Evolutionary conservation across 2,113 vertebrate genomes (phyloP), one percentile per base, ranked within the genome.

Genomic region (Corythornis cristatus): DNA sequence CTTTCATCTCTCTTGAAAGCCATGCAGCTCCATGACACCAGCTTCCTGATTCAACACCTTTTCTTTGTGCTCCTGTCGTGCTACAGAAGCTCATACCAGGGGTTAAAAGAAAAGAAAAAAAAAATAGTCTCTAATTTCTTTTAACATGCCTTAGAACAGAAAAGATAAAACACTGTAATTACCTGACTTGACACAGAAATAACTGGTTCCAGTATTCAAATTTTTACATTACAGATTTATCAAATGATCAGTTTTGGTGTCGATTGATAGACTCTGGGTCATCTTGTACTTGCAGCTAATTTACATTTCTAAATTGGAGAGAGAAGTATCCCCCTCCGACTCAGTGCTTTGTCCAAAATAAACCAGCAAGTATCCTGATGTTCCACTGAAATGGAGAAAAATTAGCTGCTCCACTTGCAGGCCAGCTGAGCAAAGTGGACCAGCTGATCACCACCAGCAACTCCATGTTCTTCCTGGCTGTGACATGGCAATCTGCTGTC

Each of bases 391-490:
- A 40, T 82, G 78, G 90, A 81, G 88, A 94, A 96, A 87, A 96
- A 95, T 93, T 67, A 96, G 81, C 92, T 89, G 85, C 86, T 90
- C 90, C 9, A 54, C 77, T 91, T 95, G 91, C 95, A 93, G 96
- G 92, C 75, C 89, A 93, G 73, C 58, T 96, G 90, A 97, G 90
- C 71, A 42, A 95, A 94, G 58, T 29, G 33, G 81, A 93, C 86
- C 75, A 35, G 75, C 90, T 81, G 83, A 40, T 95, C 92, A 70
- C 89, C 28, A 8, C 88, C 12, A 1, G 81, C 87, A 86, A 80
- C 95, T 88, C 90, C 50, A 4, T 6, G 1, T 93, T 94, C 83
- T 37, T 64, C 43, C 66, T 16, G 19, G n/a, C 73, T 67, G 42
- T 12, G 3, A 45, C 4, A 1, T 56, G 51, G 62, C 62, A 35